These are phyloP conservation scores for Maconellicoccus hirsutus DNA, from an alignment of 1,140 invertebrate genomes.

Conservation along the genomic window DNA sequence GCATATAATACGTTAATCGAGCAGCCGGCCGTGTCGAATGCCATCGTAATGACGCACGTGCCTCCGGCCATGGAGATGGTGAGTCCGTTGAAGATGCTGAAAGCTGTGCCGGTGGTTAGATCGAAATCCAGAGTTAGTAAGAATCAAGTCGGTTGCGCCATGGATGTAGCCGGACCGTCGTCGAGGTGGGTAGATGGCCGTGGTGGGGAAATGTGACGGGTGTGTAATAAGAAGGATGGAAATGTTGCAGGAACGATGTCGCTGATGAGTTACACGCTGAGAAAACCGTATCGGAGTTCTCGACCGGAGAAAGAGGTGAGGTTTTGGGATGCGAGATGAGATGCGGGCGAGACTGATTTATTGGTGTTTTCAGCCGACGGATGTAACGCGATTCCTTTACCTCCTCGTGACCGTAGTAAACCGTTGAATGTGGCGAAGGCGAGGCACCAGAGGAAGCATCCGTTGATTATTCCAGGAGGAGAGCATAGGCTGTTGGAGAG, in stretches of 20 bases:
- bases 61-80: slow-evolving; percentile 10
- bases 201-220: background rate
- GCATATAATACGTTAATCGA: slow-evolving; percentile 87
- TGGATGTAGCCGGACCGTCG: background rate
- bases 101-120: slow-evolving; percentile 48
- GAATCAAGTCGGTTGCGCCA: slow-evolving; percentile 20
- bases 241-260: too few relatives aligned
- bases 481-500: slow-evolving; percentile 28
- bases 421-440: slow-evolving; percentile 50
- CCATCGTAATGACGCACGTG: slow-evolving; percentile 15
- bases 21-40: slow-evolving; percentile 35
- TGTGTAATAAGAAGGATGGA: too few relatives aligned
- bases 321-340: background rate
- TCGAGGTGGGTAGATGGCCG: background rate
- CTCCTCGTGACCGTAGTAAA: slow-evolving; percentile 64
- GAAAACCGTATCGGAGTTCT: too few relatives aligned
- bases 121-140: slow-evolving; percentile 31
- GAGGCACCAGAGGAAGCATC: slow-evolving; percentile 74
- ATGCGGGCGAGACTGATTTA: too few relatives aligned
- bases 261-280: too few relatives aligned
- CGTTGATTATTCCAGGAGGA: slow-evolving; percentile 63
- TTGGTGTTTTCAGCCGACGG: slow-evolving; percentile 35
- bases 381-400: slow-evolving; percentile 64
- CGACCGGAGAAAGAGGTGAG: too few relatives aligned
- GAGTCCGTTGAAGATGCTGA: slow-evolving; percentile 61